Evolutionary conservation across 2,797 vertebrate genomes (phyloP).

Genomic region (Thalassophryne amazonica): DNA sequence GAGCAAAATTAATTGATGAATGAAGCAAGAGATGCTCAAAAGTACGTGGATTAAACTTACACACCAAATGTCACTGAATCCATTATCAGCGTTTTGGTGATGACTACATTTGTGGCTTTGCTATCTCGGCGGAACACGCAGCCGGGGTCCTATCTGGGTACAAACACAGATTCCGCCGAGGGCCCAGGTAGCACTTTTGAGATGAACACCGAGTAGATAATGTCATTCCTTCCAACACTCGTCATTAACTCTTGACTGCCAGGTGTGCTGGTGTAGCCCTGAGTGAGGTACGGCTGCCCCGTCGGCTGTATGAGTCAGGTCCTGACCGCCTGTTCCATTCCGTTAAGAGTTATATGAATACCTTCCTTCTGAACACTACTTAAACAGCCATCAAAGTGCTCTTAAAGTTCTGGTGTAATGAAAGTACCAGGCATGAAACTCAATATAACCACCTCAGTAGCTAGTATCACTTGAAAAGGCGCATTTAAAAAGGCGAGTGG

Average conservation of each 20-base stretch:
- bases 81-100: slow-evolving; percentile 66
- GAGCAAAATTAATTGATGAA: slow-evolving; percentile 57
- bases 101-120: slow-evolving; percentile 57
- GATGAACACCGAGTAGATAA: slow-evolving; percentile 78
- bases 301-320: slow-evolving; percentile 42
- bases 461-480: slow-evolving; percentile 44
- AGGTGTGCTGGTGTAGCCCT: slow-evolving; percentile 47
- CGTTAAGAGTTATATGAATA: slow-evolving; percentile 52
- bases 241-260: slow-evolving; percentile 69
- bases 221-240: slow-evolving; percentile 80
- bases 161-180: slow-evolving; percentile 83
- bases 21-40: slow-evolving; percentile 47
- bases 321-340: slow-evolving; percentile 59
- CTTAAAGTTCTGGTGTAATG: slow-evolving; percentile 63
- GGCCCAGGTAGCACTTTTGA: slow-evolving; percentile 82
- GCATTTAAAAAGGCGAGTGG: slow-evolving; percentile 38
- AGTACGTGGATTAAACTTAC: slow-evolving; percentile 56
- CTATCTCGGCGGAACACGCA: slow-evolving; percentile 83
- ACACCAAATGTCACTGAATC: slow-evolving; percentile 66
- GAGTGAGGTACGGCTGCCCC: slow-evolving; percentile 46
- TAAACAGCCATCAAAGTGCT: slow-evolving; percentile 60
- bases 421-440: slow-evolving; percentile 55
- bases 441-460: slow-evolving; percentile 42
- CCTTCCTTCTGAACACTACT: slow-evolving; percentile 58
- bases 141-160: slow-evolving; percentile 81